Base-by-base conservation (phyloP, 92 coral and sea anemone genomes). In the Parazoanthus swiftii region DNA sequence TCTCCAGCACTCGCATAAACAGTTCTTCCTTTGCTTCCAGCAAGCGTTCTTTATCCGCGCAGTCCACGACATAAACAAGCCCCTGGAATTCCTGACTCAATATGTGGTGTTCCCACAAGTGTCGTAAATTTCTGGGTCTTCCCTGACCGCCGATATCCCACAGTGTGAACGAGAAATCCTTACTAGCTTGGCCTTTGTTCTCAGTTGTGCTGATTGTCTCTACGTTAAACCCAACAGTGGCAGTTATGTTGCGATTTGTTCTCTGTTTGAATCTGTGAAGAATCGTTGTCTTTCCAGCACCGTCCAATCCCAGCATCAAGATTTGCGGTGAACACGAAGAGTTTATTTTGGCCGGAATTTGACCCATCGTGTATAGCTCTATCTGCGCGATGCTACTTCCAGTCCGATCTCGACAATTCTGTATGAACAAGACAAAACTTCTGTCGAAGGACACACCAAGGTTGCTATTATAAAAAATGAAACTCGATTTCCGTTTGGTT, bases 141-240 rank as follows among this genome's bases (percentile, higher is more conserved):
- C 87, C 79, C 68, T 70, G 87, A 15, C 87, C 87, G 1, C 87
- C 87, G 23, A 84, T 3, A 84, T 84, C 87, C 87, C 87, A 84
- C 87, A 84, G 68, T 29, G 42, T 84, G 23, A 84, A 72, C 2
- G 67, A 44, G 68, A 70, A 84, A 25, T 16, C 74, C 79, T 84
- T 70, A 21, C 43, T 48, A 26, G 20, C n/a, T 48, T 44, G 15
- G 26, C 87, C 42, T 6, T 21, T 29, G 14, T n/a, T 29, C 43
- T 71, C 38, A 58, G 74, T 44, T 10, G 50, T 20, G 18, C 39
- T 14, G 7, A 84, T 72, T 3, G 77, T 73, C 66, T 84, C 87
- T 38, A 84, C 87, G 42, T 84, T 84, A 36, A 84, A 84, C 42
- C 87, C 87, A 15, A 84, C 42, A 13, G 87, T 84, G 9, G 78